Evolutionary conservation across 2,888 invertebrate genomes (phyloP).

Genomic region (Orchesella flavescens): DNA sequence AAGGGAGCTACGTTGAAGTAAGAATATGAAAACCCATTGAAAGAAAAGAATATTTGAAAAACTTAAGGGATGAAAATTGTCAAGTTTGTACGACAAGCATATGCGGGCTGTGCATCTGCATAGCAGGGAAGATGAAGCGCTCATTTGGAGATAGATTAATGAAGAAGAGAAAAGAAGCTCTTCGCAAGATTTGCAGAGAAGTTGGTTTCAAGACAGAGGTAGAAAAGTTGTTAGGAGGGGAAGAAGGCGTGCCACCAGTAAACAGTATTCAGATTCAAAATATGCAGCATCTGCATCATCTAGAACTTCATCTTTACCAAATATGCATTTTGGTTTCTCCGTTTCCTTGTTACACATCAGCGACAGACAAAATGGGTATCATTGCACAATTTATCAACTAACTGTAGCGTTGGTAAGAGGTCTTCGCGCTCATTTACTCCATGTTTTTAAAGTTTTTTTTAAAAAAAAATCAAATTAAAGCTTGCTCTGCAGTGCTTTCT

Average conservation of each 20-base stretch:
- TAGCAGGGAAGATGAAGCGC: slow-evolving; percentile 49
- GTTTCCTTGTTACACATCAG: slow-evolving; percentile 19
- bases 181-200: slow-evolving; percentile 40
- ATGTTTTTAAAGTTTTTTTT: neutral
- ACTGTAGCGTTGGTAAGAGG: slow-evolving; percentile 41
- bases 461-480: neutral
- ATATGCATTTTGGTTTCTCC: slow-evolving; percentile 21
- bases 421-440: neutral
- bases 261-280: slow-evolving; percentile 28
- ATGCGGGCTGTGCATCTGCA: slow-evolving; percentile 49
- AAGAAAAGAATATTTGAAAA: slow-evolving; percentile 58
- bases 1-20: slow-evolving; percentile 68
- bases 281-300: slow-evolving; percentile 42
- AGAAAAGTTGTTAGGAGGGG: slow-evolving; percentile 37
- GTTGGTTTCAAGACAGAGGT: slow-evolving; percentile 17
- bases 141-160: slow-evolving; percentile 40
- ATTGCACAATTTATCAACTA: slow-evolving; percentile 6
- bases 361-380: slow-evolving; percentile 25
- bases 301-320: slow-evolving; percentile 27
- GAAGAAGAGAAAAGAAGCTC: slow-evolving; percentile 51
- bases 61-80: slow-evolving; percentile 49
- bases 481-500: slow-evolving; percentile 3
- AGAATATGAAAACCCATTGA: slow-evolving; percentile 62
- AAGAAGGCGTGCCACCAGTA: slow-evolving; percentile 35
- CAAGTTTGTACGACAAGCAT: slow-evolving; percentile 51